Conservation (phyloP, 1,140 invertebrate species). For the Antheraea pernyi region DNA sequence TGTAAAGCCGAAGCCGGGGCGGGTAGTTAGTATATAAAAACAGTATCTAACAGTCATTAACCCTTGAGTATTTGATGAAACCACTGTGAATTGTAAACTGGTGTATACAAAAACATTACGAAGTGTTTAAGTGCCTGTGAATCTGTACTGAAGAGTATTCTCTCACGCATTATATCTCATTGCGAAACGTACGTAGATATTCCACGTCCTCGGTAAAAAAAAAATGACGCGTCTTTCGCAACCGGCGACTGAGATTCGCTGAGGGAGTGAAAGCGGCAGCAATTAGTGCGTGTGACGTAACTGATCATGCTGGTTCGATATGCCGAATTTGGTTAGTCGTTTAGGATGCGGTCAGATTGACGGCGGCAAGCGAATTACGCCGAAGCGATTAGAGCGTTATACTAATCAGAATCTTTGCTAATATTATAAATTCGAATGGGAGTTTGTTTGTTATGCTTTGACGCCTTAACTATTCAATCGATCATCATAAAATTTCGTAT, state of each 20-base stretch:
- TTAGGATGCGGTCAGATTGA: constrained; percentile 9
- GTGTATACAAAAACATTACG: not conserved
- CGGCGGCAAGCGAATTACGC: not conserved
- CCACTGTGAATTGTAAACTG: too few relatives aligned
- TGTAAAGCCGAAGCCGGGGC: too few relatives aligned
- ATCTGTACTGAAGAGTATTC: not conserved
- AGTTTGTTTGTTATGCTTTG: too few relatives aligned
- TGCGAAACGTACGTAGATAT: constrained; percentile 15
- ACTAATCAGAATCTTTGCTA: too few relatives aligned
- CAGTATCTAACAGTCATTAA: too few relatives aligned
- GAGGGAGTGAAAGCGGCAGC: constrained; percentile 26
- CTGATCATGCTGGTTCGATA: constrained; percentile 8
- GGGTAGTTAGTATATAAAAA: too few relatives aligned
- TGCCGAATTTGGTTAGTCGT: constrained; percentile 26
- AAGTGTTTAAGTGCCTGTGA: not conserved
- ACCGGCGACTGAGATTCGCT: constrained; percentile 20
- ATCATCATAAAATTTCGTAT: too few relatives aligned
- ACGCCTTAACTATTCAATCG: too few relatives aligned
- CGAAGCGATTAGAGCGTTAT: too few relatives aligned
- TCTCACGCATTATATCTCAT: constrained; percentile 14
- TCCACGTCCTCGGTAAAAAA: constrained; percentile 27
- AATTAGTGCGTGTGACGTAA: constrained; percentile 31
- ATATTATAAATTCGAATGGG: too few relatives aligned
- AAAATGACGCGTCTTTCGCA: constrained; percentile 29
- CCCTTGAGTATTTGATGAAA: too few relatives aligned